A percentile compares a stretch with the other conserved stretches of the same genome.
phyloP scores from a whole-genome alignment of 2,888 invertebrate genomes.

The Melinaea menophilus region DNA sequence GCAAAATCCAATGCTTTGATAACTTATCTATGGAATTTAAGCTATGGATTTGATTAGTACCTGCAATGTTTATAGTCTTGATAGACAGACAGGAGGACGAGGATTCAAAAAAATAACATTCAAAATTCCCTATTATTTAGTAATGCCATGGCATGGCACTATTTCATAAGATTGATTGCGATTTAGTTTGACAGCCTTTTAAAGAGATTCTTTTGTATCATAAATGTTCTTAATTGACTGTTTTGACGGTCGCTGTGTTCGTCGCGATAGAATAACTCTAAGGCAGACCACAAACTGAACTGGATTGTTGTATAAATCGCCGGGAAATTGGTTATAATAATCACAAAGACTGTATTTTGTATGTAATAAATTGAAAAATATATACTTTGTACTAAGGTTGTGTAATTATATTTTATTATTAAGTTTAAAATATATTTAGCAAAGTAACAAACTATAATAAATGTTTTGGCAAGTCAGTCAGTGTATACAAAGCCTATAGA shows the following conservation, averaged over 20 bases:
- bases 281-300: too few relatives aligned
- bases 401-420: neutral
- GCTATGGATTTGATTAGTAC: neutral
- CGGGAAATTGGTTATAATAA: too few relatives aligned
- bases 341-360: too few relatives aligned
- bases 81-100: neutral
- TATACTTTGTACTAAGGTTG: too few relatives aligned
- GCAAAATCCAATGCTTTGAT: too few relatives aligned
- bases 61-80: neutral
- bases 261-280: neutral
- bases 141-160: slow-evolving; percentile 12
- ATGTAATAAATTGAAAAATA: too few relatives aligned
- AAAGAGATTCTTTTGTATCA: slow-evolving; percentile 20
- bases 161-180: slow-evolving; percentile 28
- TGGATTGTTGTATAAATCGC: too few relatives aligned
- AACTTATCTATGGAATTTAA: too few relatives aligned
- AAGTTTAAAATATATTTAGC: neutral
- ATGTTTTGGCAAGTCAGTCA: neutral
- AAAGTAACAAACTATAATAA: neutral
- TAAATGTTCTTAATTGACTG: slow-evolving; percentile 8
- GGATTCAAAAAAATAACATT: neutral
- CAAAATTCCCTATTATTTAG: slow-evolving; percentile 7
- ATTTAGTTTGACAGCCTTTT: slow-evolving; percentile 29
- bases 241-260: neutral
- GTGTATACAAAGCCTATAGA: slow-evolving; percentile 8